Conservation (phyloP, 1,140 invertebrate genomes). For the Portunus trituberculatus region DNA sequence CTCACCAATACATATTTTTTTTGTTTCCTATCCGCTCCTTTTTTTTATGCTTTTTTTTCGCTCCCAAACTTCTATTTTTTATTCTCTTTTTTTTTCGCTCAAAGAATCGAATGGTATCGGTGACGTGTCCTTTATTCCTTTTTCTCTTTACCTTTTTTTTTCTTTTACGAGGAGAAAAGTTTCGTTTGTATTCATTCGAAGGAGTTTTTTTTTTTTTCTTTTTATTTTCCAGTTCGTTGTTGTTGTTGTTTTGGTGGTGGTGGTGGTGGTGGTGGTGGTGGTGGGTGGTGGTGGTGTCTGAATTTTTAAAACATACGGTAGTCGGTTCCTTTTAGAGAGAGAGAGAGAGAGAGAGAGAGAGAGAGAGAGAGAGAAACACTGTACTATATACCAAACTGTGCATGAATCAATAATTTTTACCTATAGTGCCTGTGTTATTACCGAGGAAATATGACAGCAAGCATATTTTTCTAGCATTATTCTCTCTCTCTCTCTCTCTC, state of each 20-base stretch:
- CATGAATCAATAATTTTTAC: too few relatives aligned
- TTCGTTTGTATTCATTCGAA: neutral
- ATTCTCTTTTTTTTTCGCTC: too few relatives aligned
- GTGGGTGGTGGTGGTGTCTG: neutral
- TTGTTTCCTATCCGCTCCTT: too few relatives aligned
- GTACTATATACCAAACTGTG: neutral
- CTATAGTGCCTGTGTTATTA: too few relatives aligned
- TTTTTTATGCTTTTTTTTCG: neutral
- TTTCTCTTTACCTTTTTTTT: neutral
- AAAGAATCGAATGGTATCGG: too few relatives aligned
- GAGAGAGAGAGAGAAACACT: neutral
- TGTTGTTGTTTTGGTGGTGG: neutral
- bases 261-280: neutral
- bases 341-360: conserved; percentile 20
- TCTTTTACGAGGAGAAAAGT: neutral
- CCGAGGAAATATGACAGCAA: too few relatives aligned
- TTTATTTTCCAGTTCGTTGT: neutral
- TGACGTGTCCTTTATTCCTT: neutral
- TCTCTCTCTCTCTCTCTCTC: neutral
- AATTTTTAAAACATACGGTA: neutral
- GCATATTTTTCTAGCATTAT: too few relatives aligned
- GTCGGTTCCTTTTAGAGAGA: neutral
- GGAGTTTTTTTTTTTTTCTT: neutral
- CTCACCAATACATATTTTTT: neutral
- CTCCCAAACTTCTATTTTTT: neutral